A percentile compares a stretch with the other conserved stretches of the same genome.
These are phyloP conservation scores for Hyles euphorbiae DNA, from an alignment of 1,140 invertebrate genomes.

Conservation along the genomic window DNA sequence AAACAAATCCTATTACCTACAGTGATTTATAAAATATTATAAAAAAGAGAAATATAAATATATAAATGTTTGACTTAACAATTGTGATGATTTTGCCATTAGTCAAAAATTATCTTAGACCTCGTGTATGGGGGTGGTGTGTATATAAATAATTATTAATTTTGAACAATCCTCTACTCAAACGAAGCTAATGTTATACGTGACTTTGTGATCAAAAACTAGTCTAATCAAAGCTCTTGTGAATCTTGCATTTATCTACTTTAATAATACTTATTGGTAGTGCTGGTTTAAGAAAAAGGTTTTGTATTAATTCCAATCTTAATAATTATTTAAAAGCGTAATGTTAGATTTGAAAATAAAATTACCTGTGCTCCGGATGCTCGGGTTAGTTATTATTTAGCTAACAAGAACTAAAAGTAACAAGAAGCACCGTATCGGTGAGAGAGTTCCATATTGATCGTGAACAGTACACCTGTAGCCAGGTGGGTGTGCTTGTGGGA, in stretches of 20 bases:
- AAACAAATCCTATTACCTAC: conserved; percentile 25
- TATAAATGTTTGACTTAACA: conserved; percentile 54
- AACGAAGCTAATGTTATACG: conserved; percentile 37
- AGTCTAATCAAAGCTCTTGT: conserved; percentile 50
- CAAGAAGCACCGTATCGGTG: background rate
- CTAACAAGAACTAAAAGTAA: background rate
- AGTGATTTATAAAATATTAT: conserved; percentile 42
- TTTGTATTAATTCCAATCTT: conserved; percentile 12
- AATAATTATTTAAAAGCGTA: conserved; percentile 23
- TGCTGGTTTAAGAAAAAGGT: conserved; percentile 5
- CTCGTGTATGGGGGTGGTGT: conserved; percentile 16
- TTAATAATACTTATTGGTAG: conserved; percentile 5
- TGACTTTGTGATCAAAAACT: conserved; percentile 38
- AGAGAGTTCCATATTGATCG: background rate
- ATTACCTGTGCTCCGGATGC: conserved; percentile 61
- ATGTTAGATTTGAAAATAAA: conserved; percentile 23
- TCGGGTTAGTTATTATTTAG: conserved; percentile 31
- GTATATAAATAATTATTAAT: conserved; percentile 30
- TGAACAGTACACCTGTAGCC: background rate
- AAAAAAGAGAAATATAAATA: conserved; percentile 36
- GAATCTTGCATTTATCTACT: conserved; percentile 25
- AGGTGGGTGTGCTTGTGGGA: background rate
- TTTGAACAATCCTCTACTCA: conserved; percentile 41
- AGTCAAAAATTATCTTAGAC: conserved; percentile 61
- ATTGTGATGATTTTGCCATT: conserved; percentile 73